These are phyloP conservation scores for Menura novaehollandiae DNA, from an alignment of 2,113 vertebrate species.

Conservation along the genomic window DNA sequence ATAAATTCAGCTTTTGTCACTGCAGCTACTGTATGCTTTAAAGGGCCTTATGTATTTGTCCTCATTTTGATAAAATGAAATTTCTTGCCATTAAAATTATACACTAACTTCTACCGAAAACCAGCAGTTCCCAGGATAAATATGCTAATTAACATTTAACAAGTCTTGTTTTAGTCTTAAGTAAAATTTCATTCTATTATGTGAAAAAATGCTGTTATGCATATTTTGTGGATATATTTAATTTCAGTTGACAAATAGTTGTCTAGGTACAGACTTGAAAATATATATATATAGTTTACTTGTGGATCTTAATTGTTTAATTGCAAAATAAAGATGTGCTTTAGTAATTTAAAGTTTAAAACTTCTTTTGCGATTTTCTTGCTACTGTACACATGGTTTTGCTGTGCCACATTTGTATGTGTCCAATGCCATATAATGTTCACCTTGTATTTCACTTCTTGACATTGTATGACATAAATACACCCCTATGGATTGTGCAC, in stretches of 20 bases:
- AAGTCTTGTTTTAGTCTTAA: constrained; percentile 71
- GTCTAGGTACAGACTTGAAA: constrained; percentile 76
- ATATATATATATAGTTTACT: constrained; percentile 70
- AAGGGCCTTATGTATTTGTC: constrained; percentile 72
- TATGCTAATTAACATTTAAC: constrained; percentile 67
- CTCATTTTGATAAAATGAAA: constrained; percentile 66
- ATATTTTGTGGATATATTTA: constrained; percentile 77
- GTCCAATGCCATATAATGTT: neutral
- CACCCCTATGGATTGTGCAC: neutral
- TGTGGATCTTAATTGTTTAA: constrained; percentile 77
- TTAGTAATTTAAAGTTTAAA: constrained; percentile 72
- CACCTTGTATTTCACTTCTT: neutral
- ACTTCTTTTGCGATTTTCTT: constrained; percentile 9
- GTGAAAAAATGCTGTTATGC: constrained; percentile 70
- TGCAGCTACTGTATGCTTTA: constrained; percentile 70
- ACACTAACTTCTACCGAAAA: constrained; percentile 63
- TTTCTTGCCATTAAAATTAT: constrained; percentile 62
- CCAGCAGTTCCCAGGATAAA: constrained; percentile 66
- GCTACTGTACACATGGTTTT: neutral
- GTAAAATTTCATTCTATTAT: constrained; percentile 67
- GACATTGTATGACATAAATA: neutral
- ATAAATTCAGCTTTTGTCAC: constrained; percentile 61
- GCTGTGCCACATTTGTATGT: neutral
- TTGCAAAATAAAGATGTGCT: constrained; percentile 81
- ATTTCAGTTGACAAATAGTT: constrained; percentile 75